Evolutionary conservation across 2,797 vertebrate genomes (phyloP), one percentile per base, ranked within the genome.

Genomic region (Micromesistius poutassou): DNA sequence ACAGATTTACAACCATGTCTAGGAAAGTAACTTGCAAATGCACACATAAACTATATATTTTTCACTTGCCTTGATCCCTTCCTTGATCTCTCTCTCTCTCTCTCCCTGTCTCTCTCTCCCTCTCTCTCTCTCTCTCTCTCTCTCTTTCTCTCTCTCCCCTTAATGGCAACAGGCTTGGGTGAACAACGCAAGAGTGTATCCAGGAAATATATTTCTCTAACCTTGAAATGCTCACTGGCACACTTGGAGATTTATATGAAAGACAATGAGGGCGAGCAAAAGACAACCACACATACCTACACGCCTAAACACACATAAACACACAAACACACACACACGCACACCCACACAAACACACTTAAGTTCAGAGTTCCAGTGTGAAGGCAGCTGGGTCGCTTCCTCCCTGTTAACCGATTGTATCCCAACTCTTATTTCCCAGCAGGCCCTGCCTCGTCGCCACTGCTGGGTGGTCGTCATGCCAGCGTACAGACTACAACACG

Each of bases 401-500:
- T n/a, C 74, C 71, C 35, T 19, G 75, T 74, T 72, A 19, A 30
- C 30, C 76, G 25, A 71, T 46, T 22, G 62, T 35, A 70, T 70
- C 62, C 16, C 2, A 76, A 33, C 35, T 73, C 12, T 75, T 62
- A 74, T n/a, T 74, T 46, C 33, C 70, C n/a, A 1, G 75, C 46
- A 78, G 40, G 70, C 28, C 72, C 0, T 68, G 31, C 16, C 16
- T 66, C 70, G 81, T 72, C n/a, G 25, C 72, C 81, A 80, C 40
- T 62, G 35, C 38, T 77, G 46, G 36, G 9, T 80, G 78, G 82
- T 77, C 79, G 13, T 71, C 73, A 40, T 76, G 80, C 77, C 78
- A 78, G 82, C 76, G 77, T 77, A 81, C 77, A 14, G 83, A 80
- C 73, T 76, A 74, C 76, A 79, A 81, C 82, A 80, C 76, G 76